Base-by-base conservation (phyloP, 2,797 vertebrate species). In the Enteromius argenteus region DNA sequence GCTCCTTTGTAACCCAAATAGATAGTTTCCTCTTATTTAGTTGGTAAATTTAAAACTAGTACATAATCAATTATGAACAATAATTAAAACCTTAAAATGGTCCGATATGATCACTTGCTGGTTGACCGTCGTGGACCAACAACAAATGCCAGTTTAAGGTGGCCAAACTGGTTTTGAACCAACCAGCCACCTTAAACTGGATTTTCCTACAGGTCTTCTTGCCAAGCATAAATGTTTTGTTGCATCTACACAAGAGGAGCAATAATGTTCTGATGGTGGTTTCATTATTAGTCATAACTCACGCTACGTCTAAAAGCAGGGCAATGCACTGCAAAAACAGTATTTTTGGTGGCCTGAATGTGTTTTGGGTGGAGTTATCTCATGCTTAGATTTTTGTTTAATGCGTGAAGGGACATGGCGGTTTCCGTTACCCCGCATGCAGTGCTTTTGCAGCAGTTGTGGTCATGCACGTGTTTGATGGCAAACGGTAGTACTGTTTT, bases 401-500 rank as follows among this genome's bases (percentile, higher is more conserved):
- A 42, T 77, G 73, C 19, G 37, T 32, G 1, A 58, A 83, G 23
- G 17, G 2, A n/a, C 32, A 30, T 56, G 44, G 1, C 0, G 0
- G 81, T 78, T 68, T 78, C 71, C 14, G 71, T 51, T 35, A 42
- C 5, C 23, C 62, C 32, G 6, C 58, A 67, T 56, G 35, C 17
- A 0, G 11, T 68, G 81, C 46, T 56, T 68, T 58, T 77, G 81
- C 81, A 68, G 19, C 35, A 2, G 23, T n/a, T 68, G 73, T 32
- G 81, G 46, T 76, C 72, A 46, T 64, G 56, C 81, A 75, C 5
- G 46, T 84, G 49, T 71, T 71, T 80, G 56, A 49, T 64, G 35
- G 21, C 21, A 46, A 72, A 80, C n/a, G 3, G 15, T 56, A 5
- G 13, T 5, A 14, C 17, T 30, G 56, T 27, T 62, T 62, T 2